phyloP scores from a whole-genome alignment of 1,140 invertebrate genomes.

The Meteorus sp. region DNA sequence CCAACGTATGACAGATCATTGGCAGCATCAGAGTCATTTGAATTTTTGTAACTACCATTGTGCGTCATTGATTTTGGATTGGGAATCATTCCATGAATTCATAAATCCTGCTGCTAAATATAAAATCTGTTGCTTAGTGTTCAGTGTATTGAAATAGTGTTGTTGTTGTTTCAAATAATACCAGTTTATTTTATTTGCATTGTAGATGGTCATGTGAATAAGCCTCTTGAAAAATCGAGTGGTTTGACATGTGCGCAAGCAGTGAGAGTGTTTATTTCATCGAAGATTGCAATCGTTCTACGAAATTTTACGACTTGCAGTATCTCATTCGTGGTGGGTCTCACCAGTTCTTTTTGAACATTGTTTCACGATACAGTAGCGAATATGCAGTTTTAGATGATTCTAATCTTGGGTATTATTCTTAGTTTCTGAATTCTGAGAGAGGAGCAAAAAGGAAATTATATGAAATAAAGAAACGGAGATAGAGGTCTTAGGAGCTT shows the following conservation, averaged over 20 bases:
- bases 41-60: too few relatives aligned
- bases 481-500: too few relatives aligned
- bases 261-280: not conserved
- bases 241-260: not conserved
- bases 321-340: not conserved
- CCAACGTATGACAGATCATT: constrained; percentile 10
- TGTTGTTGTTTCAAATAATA: not conserved
- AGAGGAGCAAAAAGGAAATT: too few relatives aligned
- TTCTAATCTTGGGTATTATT: constrained; percentile 2
- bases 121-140: constrained; percentile 8
- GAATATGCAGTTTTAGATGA: constrained; percentile 5
- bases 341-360: not conserved
- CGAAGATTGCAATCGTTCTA: constrained; percentile 17
- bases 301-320: constrained; percentile 23
- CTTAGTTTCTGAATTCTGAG: not conserved
- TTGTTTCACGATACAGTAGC: not conserved
- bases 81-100: too few relatives aligned
- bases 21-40: too few relatives aligned
- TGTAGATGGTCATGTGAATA: too few relatives aligned
- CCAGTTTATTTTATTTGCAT: not conserved
- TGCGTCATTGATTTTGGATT: too few relatives aligned
- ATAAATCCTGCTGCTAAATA: too few relatives aligned
- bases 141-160: not conserved
- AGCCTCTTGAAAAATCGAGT: not conserved
- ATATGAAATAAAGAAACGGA: too few relatives aligned